phyloP scores from a whole-genome alignment of 2,113 vertebrate species.

The Neotragus moschatus region DNA sequence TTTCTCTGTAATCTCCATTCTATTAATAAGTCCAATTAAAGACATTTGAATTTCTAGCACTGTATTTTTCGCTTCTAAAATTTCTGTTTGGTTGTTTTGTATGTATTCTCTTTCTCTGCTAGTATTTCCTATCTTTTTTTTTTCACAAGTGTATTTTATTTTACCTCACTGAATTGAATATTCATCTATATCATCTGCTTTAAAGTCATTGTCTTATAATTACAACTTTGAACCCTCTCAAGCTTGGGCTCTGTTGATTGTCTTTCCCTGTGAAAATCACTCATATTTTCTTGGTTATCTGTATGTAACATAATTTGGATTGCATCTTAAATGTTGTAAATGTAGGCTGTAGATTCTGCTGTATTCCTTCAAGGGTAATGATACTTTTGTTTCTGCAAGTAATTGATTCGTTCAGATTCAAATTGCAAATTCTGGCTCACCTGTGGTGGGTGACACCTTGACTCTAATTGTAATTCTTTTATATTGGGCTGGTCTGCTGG shows the following conservation, averaged over 20 bases:
- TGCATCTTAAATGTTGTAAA: neutral
- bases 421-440: neutral
- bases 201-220: neutral
- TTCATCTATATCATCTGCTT: neutral
- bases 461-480: neutral
- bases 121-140: neutral
- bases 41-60: neutral
- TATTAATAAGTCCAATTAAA: neutral
- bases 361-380: neutral
- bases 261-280: neutral
- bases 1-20: neutral
- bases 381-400: neutral
- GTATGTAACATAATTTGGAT: neutral
- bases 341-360: neutral
- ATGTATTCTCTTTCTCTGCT: neutral
- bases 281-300: neutral
- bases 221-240: neutral
- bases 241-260: neutral
- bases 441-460: neutral
- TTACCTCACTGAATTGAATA: neutral
- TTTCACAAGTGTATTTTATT: neutral
- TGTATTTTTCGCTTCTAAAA: neutral
- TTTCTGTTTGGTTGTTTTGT: neutral
- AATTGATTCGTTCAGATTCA: neutral
- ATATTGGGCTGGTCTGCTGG: neutral